phyloP scores from a whole-genome alignment of 2,797 vertebrate species.

The Esox lucius region DNA sequence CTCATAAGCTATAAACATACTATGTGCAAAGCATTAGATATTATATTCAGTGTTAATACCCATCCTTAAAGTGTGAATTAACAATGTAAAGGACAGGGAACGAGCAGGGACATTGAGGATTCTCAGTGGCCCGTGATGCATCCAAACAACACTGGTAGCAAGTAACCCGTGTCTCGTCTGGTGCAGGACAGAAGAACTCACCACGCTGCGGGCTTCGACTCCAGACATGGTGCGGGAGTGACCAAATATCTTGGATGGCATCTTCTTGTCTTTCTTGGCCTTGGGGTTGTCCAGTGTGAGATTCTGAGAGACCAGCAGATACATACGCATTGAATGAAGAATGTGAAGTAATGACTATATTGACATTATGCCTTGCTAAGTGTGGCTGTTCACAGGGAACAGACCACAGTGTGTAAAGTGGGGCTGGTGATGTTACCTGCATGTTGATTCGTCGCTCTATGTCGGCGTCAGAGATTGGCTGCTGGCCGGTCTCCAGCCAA shows the following conservation, averaged over 20 bases:
- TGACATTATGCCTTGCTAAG: not conserved
- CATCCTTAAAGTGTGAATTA: not conserved
- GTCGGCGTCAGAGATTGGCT: constrained; percentile 71
- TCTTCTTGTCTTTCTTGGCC: constrained; percentile 48
- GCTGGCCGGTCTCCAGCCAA: constrained; percentile 82
- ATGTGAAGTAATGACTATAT: not conserved
- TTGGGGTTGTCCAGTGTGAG: constrained; percentile 73
- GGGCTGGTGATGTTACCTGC: constrained; percentile 73
- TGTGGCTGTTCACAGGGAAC: not conserved
- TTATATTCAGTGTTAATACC: not conserved
- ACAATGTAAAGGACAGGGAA: not conserved
- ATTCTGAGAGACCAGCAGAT: constrained; percentile 57
- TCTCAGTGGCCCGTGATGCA: not conserved
- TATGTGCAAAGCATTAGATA: too few relatives aligned
- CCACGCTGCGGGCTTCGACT: constrained; percentile 66
- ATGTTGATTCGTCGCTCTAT: constrained; percentile 83
- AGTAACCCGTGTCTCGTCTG: not conserved
- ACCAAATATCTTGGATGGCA: constrained; percentile 45
- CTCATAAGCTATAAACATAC: too few relatives aligned
- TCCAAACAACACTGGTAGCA: not conserved
- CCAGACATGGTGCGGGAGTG: constrained; percentile 74
- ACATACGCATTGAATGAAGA: not conserved
- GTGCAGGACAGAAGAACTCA: constrained; percentile 33
- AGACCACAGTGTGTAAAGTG: not conserved
- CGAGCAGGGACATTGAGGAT: not conserved